Percentiles rank a stretch among this genome's conserved stretches.
Evolutionary conservation across 2,113 vertebrate species (phyloP).

Genomic region (Indicator maculatus): DNA sequence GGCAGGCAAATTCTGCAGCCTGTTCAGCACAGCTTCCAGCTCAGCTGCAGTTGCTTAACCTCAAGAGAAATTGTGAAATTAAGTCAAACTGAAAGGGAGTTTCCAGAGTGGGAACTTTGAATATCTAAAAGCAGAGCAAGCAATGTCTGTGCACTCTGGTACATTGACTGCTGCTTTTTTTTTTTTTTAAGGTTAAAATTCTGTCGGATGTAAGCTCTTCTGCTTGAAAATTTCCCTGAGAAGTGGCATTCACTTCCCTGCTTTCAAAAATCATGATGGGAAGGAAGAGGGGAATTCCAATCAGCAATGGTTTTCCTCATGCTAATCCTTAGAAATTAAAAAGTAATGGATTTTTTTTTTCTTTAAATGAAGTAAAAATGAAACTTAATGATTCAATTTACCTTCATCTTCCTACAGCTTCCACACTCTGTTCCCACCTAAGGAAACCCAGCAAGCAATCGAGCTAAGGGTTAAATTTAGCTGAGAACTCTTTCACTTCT

Average conservation of each 20-base stretch:
- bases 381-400: background rate
- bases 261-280: background rate
- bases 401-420: background rate
- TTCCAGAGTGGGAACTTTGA: background rate
- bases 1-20: rapidly evolving
- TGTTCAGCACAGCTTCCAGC: rapidly evolving
- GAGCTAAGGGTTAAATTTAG: slow-evolving; percentile 58
- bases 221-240: slow-evolving; percentile 6
- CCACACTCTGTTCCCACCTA: background rate
- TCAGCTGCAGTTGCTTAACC: background rate
- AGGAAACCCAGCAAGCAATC: background rate
- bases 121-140: background rate
- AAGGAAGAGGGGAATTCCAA: background rate
- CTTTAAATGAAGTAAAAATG: background rate
- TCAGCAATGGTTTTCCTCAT: background rate
- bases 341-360: background rate
- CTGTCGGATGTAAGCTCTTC: background rate
- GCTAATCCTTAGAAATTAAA: background rate
- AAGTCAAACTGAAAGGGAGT: background rate
- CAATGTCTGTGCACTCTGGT: background rate
- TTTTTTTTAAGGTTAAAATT: background rate
- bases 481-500: slow-evolving; percentile 50
- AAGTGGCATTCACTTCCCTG: slow-evolving; percentile 36
- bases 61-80: background rate
- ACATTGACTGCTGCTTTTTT: rapidly evolving